Conservation (phyloP, 1,140 invertebrate genomes). For the Drosophila mauritiana region DNA sequence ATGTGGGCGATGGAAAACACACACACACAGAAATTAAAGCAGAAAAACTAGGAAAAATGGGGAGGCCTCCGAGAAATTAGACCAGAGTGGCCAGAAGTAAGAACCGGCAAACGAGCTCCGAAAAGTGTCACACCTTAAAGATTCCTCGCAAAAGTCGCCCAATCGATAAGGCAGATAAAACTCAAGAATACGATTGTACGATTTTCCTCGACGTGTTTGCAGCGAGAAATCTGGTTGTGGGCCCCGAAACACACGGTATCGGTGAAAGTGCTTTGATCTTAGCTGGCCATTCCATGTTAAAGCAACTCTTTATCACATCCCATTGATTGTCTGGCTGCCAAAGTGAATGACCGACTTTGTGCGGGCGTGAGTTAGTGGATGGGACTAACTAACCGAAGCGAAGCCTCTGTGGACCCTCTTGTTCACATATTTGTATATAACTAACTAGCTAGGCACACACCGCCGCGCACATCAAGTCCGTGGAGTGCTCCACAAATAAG, state of each 20-base stretch:
- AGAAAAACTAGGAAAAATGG: slow-evolving; percentile 21
- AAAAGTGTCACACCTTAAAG: slow-evolving; percentile 1
- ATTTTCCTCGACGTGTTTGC: slow-evolving; percentile 22
- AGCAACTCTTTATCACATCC: slow-evolving; percentile 10
- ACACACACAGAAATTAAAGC: slow-evolving; percentile 28
- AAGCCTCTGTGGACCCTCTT: slow-evolving; percentile 35
- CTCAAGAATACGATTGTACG: not conserved
- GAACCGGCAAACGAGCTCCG: not conserved
- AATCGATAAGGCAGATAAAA: slow-evolving; percentile 7
- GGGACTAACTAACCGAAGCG: slow-evolving; percentile 43
- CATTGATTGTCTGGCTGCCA: slow-evolving; percentile 21
- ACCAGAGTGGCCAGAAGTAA: not conserved
- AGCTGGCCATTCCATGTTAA: slow-evolving; percentile 2
- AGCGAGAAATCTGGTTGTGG: not conserved
- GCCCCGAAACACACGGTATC: not conserved
- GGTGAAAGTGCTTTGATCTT: not conserved
- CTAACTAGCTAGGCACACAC: slow-evolving; percentile 62
- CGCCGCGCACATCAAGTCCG: slow-evolving; percentile 1
- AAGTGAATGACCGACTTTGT: slow-evolving; percentile 14
- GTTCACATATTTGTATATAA: slow-evolving; percentile 72
- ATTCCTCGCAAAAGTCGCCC: not conserved
- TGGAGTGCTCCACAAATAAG: slow-evolving; percentile 63
- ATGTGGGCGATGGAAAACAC: slow-evolving; percentile 33
- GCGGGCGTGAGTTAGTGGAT: slow-evolving; percentile 14
- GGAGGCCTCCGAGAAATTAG: slow-evolving; percentile 11